A percentile compares a stretch with the other conserved stretches of the same genome.
These are phyloP conservation scores for Clanis bilineata DNA, from an alignment of 2,888 invertebrate species.

Conservation along the genomic window DNA sequence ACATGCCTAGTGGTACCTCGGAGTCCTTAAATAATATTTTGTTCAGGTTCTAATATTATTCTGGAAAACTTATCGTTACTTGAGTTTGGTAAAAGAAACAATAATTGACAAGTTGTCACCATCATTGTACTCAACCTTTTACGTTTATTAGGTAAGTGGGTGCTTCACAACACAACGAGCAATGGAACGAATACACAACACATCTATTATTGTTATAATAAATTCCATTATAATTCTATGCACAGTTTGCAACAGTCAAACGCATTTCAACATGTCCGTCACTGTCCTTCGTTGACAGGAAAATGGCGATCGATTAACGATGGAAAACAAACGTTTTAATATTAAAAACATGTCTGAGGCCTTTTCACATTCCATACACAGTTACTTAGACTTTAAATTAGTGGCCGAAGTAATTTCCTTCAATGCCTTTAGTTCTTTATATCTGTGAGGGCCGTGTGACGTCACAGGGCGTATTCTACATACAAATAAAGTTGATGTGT, in stretches of 20 bases:
- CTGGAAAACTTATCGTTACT: too few relatives aligned
- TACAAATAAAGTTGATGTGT: conserved; percentile 6
- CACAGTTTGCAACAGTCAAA: conserved; percentile 49
- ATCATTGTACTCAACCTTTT: conserved; percentile 32
- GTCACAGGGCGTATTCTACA: conserved; percentile 6
- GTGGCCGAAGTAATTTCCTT: conserved; percentile 3
- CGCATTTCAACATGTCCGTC: conserved; percentile 59
- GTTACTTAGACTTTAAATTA: conserved; percentile 18
- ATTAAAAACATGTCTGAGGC: conserved; percentile 49
- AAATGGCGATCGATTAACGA: conserved; percentile 56
- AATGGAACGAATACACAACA: conserved; percentile 37
- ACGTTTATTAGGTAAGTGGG: conserved; percentile 44
- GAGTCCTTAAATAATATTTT: too few relatives aligned
- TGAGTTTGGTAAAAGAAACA: background rate
- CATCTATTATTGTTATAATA: conserved; percentile 43
- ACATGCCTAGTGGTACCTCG: too few relatives aligned
- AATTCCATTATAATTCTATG: conserved; percentile 52
- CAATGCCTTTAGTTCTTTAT: conserved; percentile 2
- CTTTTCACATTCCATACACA: conserved; percentile 28
- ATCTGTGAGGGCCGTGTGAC: background rate
- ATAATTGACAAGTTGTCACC: conserved; percentile 7
- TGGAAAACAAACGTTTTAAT: conserved; percentile 65
- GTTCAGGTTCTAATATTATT: too few relatives aligned
- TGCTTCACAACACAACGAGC: conserved; percentile 26
- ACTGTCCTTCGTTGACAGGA: conserved; percentile 65